Base-by-base conservation (phyloP, 2,113 vertebrate species). In the Oryzias celebensis region DNA sequence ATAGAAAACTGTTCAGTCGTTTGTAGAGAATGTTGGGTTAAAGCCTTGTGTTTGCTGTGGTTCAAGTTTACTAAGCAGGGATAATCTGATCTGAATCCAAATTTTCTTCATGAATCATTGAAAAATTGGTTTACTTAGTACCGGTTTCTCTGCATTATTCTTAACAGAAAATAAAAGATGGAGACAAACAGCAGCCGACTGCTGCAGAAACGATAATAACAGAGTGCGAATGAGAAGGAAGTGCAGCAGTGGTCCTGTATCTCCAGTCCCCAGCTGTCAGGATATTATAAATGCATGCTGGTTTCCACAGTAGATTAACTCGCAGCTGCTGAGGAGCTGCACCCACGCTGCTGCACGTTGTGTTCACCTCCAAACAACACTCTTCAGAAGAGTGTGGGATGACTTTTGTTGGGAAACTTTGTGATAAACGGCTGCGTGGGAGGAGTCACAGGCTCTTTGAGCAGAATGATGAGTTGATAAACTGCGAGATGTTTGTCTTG, bases 371-470 rank as follows among this genome's bases (percentile, higher is more conserved):
- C 0, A 62, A 61, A 62, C 53, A 68, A 58, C 66, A 56, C n/a
- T 13, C 60, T 28, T 71, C 57, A 73, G 61, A 71, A 73, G 55
- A 73, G 76, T 56, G 73, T 73, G 69, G 73, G 77, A 65, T 68
- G 77, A 71, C 51, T 68, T 71, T 65, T 64, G 66, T 75, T 71
- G 59, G 58, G 23, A 58, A 77, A 73, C 53, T 83, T 83, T 71
- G 57, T 57, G 62, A 73, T 82, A 79, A 83, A 83, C 22, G 63
- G 48, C 36, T 71, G 73, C 41, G 73, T 80, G 59, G 77, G 73
- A 44, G 41, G 65, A 62, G 56, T 62, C 56, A 58, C 73, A 80
- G 63, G 67, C 8, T 31, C 69, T 60, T 59, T 51, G 45, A 59
- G 72, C 64, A 71, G 62, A 54, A 36, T 20, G 44, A 1, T 0